Evolutionary conservation across 2,888 invertebrate species (phyloP), one percentile per base, ranked within the genome.

Genomic region (Idaea aversata): DNA sequence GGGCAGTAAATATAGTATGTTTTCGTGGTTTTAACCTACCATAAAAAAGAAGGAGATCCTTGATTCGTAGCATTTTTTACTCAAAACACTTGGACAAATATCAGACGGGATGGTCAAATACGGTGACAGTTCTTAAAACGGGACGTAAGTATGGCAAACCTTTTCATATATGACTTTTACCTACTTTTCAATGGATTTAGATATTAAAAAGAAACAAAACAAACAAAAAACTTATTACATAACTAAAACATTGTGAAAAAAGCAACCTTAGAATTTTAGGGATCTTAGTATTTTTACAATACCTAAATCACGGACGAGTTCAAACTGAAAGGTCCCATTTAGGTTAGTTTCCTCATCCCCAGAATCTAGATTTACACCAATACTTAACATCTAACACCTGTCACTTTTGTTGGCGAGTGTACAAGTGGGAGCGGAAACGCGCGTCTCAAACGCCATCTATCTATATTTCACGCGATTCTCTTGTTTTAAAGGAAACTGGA

Each of bases 401-500:
- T 72, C 76, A 74, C 68, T 69, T 74, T 57, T 63, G 76, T 75
- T 76, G 76, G 81, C 74, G 76, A 77, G 65, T 69, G 73, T 65
- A 69, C 63, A 58, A 73, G 66, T 67, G 73, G 70, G 78, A 85
- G 84, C 92, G 91, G 90, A 91, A 91, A 88, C 84, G 76, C 79
- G 84, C 83, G 86, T 89, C 89, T 76, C 76, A 76, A 87, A 78
- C 87, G 87, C 90, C 92, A 91, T 92, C 91, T 90, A 92, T 90
- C 86, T 86, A 79, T 82, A 80, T 84, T 83, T 83, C 83, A 82
- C 76, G 82, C 83, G 74, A 82, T 91, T 81, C 86, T 91, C 90
- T 91, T 90, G 87, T 91, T 91, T 87, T 87, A 88, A 81, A 90
- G 90, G 91, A 91, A 91, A 82, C 84, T 47, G 84, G 79, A 82